Percentiles rank a stretch among this genome's conserved stretches.
Evolutionary conservation across 2,113 vertebrate species (phyloP).

Genomic region (Bubo blakistoni): DNA sequence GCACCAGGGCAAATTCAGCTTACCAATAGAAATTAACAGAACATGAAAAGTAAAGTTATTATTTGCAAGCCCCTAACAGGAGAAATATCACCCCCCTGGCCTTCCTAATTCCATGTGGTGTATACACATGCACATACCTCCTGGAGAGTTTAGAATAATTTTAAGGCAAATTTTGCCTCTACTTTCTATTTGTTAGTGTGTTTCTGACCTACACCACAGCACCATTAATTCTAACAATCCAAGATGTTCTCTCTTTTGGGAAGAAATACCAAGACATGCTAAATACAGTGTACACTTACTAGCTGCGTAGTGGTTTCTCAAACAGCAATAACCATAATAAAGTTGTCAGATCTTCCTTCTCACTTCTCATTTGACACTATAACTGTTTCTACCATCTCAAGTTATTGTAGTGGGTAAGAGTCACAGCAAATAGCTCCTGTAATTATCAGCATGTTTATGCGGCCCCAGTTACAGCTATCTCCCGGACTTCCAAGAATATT

Average conservation of each 20-base stretch:
- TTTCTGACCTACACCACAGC: background rate
- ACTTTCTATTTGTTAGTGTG: background rate
- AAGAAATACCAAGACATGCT: background rate
- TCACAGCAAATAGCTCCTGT: background rate
- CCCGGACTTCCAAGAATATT: background rate
- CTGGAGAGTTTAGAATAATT: background rate
- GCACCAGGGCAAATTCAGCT: background rate
- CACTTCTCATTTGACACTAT: background rate
- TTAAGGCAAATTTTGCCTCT: background rate
- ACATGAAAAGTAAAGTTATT: background rate
- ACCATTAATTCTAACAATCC: background rate
- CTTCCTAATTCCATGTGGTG: background rate
- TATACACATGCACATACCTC: background rate
- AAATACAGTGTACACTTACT: background rate
- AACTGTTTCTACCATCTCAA: background rate
- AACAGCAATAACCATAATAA: constrained; percentile 8
- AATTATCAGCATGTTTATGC: background rate
- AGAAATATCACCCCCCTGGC: background rate
- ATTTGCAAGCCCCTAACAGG: background rate
- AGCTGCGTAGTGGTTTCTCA: background rate
- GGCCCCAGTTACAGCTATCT: background rate
- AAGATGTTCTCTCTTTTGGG: background rate
- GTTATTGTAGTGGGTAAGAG: background rate
- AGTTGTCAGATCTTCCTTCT: constrained; percentile 7
- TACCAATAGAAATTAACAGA: background rate